Conservation (phyloP, 2,113 vertebrate genomes). For the Chaenogobius annularis region DNA sequence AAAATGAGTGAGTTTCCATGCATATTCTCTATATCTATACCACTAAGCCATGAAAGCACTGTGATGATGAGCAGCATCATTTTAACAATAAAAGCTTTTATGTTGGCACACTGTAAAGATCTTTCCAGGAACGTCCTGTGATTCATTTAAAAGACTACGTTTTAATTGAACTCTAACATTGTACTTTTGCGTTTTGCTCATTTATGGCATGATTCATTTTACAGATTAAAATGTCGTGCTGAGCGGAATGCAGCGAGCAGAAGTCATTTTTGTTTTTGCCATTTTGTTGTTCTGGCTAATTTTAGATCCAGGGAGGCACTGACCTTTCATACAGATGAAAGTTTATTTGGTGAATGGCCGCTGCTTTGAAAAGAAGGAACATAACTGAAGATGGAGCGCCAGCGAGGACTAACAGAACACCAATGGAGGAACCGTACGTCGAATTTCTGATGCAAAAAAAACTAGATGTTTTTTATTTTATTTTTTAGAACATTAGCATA, state of each 20-base stretch:
- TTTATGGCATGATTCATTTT: background rate
- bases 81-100: too few species aligned
- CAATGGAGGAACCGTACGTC: background rate
- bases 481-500: too few species aligned
- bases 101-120: too few species aligned
- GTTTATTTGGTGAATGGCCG: conserved; percentile 22
- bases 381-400: background rate
- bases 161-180: background rate
- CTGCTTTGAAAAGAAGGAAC: conserved; percentile 17
- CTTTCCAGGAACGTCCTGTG: too few species aligned
- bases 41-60: too few species aligned
- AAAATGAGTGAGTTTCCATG: too few species aligned
- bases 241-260: background rate
- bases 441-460: too few species aligned
- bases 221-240: background rate
- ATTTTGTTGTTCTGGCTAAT: conserved; percentile 21
- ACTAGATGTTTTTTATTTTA: too few species aligned
- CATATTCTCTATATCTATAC: too few species aligned
- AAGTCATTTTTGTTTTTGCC: background rate
- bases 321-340: conserved; percentile 53
- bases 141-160: background rate
- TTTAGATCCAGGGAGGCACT: conserved; percentile 39
- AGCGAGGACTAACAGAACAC: conserved; percentile 10
- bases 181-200: background rate
- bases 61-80: too few species aligned